Evolutionary conservation across 35 echinoderm and acorn worm species (phyloP).

Genomic region (Patiria miniata): DNA sequence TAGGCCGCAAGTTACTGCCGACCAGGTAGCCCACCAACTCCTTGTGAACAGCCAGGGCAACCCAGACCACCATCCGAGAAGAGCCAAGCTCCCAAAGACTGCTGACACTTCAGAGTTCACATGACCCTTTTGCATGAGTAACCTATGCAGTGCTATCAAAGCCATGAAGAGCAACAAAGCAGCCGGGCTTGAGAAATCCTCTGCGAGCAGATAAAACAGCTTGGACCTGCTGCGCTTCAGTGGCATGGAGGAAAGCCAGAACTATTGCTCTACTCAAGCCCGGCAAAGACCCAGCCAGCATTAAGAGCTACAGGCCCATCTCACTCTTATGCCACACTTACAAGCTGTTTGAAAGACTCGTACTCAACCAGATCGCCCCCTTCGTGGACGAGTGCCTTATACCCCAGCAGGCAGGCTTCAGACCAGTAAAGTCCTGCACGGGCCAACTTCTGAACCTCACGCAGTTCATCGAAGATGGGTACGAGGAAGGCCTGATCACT

Average conservation of each 20-base stretch:
- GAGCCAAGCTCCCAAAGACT: background rate
- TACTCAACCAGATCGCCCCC: slow-evolving; percentile 26
- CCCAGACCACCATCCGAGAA: background rate
- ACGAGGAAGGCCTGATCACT: slow-evolving; percentile 31
- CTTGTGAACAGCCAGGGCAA: background rate
- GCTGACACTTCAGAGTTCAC: background rate
- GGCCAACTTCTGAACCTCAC: slow-evolving; percentile 55
- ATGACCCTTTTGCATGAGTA: background rate
- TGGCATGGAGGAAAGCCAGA: slow-evolving; percentile 34
- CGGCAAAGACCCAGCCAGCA: slow-evolving; percentile 21
- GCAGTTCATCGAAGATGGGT: slow-evolving; percentile 58
- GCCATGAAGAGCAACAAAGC: slow-evolving; percentile 22
- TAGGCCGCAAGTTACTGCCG: background rate
- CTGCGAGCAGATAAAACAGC: slow-evolving; percentile 46
- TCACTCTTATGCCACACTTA: slow-evolving; percentile 51
- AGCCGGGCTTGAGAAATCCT: slow-evolving; percentile 33
- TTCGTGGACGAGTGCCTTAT: slow-evolving; percentile 36
- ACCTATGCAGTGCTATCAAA: slow-evolving; percentile 25
- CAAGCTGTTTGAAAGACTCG: slow-evolving; percentile 56
- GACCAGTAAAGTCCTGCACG: slow-evolving; percentile 47
- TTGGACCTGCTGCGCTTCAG: slow-evolving; percentile 15
- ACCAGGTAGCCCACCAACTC: slow-evolving; percentile 33
- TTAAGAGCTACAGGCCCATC: slow-evolving; percentile 63
- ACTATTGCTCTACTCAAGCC: slow-evolving; percentile 50
- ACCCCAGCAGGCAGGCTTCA: slow-evolving; percentile 50